Evolutionary conservation across 2,888 invertebrate species (phyloP).

Genomic region (Tryphoninae sp.): DNA sequence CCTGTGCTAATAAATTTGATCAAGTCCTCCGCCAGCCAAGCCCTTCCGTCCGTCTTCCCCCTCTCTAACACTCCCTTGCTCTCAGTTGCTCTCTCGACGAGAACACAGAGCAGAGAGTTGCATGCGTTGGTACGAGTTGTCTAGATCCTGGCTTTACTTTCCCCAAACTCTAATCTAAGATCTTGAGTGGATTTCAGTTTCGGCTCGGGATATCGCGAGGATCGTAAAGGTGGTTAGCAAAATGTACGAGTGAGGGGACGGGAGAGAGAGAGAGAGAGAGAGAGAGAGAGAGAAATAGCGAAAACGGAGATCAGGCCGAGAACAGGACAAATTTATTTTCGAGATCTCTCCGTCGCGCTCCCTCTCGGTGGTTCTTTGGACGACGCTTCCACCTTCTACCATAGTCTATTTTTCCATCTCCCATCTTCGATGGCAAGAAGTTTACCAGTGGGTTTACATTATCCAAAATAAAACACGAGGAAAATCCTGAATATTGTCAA

Average conservation of each 20-base stretch:
- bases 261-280: constrained; percentile 55
- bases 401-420: neutral
- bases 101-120: constrained; percentile 23
- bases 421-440: neutral
- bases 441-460: constrained; percentile 18
- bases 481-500: neutral
- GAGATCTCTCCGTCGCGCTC: constrained; percentile 23
- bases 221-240: constrained; percentile 31
- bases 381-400: constrained; percentile 22
- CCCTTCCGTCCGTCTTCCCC: constrained; percentile 47
- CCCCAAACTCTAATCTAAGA: constrained; percentile 79
- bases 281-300: constrained; percentile 53
- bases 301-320: constrained; percentile 7
- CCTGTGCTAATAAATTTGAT: constrained; percentile 79
- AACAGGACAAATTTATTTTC: constrained; percentile 64
- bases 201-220: constrained; percentile 40
- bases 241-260: constrained; percentile 22
- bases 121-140: constrained; percentile 77
- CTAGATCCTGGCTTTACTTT: constrained; percentile 77
- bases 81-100: constrained; percentile 36
- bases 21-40: constrained; percentile 73
- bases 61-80: neutral
- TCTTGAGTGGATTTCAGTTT: constrained; percentile 80
- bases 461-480: neutral
- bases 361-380: constrained; percentile 21